phyloP scores from a whole-genome alignment of 2,797 vertebrate genomes.

The Lemur catta region DNA sequence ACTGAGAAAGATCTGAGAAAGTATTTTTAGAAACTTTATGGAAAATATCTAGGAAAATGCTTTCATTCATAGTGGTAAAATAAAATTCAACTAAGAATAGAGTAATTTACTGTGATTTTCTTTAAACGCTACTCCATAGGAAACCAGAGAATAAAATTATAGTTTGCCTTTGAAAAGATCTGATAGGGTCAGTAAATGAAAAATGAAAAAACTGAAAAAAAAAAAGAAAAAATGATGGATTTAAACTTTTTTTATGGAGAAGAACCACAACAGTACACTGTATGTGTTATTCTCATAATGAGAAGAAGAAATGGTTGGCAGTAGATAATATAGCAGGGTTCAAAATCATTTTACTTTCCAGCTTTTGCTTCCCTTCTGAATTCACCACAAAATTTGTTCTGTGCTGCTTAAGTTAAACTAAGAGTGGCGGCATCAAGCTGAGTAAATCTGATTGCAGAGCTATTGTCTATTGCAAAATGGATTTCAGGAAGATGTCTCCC shows the following conservation, averaged over 20 bases:
- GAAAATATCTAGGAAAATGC: slow-evolving; percentile 58
- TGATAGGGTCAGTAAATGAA: slow-evolving; percentile 31
- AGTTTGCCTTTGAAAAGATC: slow-evolving; percentile 43
- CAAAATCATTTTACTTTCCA: slow-evolving; percentile 41
- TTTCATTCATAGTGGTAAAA: slow-evolving; percentile 2
- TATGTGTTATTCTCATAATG: neutral
- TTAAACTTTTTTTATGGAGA: neutral
- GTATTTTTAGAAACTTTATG: slow-evolving; percentile 29
- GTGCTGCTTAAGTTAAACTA: neutral
- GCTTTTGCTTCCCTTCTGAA: neutral
- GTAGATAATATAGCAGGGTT: neutral
- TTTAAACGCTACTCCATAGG: neutral
- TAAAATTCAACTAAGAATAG: slow-evolving; percentile 33
- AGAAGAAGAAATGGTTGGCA: slow-evolving; percentile 25
- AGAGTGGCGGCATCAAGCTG: slow-evolving; percentile 19
- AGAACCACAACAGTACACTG: neutral
- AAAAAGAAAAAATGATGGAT: neutral
- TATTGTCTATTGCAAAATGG: slow-evolving; percentile 23
- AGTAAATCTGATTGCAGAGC: neutral
- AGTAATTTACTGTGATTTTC: slow-evolving; percentile 19
- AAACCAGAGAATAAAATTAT: slow-evolving; percentile 55
- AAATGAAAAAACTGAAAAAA: slow-evolving; percentile 9
- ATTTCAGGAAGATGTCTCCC: slow-evolving; percentile 35
- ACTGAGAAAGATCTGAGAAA: slow-evolving; percentile 47
- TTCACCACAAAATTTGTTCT: slow-evolving; percentile 33